A percentile compares a stretch with the other conserved stretches of the same genome.
These are phyloP conservation scores for Crocidura indochinensis DNA, from an alignment of 2,797 vertebrate genomes.

Conservation along the genomic window DNA sequence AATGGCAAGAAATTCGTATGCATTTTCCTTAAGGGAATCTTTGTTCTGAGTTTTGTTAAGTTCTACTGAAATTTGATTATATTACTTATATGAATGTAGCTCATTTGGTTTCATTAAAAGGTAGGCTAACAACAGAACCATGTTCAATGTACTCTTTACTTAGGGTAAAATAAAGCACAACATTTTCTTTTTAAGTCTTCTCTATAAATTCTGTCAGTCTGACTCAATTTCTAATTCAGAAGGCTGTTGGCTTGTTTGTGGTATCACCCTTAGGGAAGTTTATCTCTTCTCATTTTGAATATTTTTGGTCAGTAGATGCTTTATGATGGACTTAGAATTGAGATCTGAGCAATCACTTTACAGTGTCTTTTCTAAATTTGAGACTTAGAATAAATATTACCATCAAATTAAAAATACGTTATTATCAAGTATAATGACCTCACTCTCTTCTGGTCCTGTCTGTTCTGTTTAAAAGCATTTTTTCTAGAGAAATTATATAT, in stretches of 20 bases:
- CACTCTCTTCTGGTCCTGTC: neutral
- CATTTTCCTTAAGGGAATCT: neutral
- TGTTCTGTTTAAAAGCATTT: neutral
- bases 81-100: neutral
- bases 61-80: slow-evolving; percentile 56
- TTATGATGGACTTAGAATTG: slow-evolving; percentile 70
- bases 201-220: neutral
- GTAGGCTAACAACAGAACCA: neutral
- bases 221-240: slow-evolving; percentile 72
- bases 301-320: slow-evolving; percentile 62
- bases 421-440: neutral
- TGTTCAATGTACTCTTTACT: slow-evolving; percentile 40
- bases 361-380: slow-evolving; percentile 68
- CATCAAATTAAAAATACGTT: neutral
- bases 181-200: slow-evolving; percentile 76
- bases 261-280: slow-evolving; percentile 36
- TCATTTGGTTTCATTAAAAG: slow-evolving; percentile 1
- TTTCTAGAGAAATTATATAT: neutral
- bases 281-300: neutral
- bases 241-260: slow-evolving; percentile 70
- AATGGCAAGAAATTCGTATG: neutral
- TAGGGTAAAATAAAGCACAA: slow-evolving; percentile 59
- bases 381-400: neutral
- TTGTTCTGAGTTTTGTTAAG: neutral
- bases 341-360: slow-evolving; percentile 77